Evolutionary conservation across 1,140 invertebrate genomes (phyloP).

Genomic region (Samia ricini): DNA sequence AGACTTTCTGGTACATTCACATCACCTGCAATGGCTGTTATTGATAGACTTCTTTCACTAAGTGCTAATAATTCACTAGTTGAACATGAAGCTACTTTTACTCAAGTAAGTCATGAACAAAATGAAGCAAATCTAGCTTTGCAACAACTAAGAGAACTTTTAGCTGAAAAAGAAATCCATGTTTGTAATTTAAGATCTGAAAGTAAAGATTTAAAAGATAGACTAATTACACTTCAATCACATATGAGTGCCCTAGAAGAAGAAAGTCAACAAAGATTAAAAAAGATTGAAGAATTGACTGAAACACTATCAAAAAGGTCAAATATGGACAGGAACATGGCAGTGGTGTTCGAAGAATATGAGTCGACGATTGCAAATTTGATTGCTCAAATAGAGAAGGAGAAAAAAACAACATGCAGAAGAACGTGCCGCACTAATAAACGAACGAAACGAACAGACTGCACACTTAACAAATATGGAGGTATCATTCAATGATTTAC

Average conservation of each 20-base stretch:
- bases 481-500: conserved; percentile 87
- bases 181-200: conserved; percentile 58
- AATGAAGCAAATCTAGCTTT: conserved; percentile 54
- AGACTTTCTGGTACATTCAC: conserved; percentile 62
- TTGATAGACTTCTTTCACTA: conserved; percentile 65
- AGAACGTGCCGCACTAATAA: conserved; percentile 58
- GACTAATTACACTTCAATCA: conserved; percentile 49
- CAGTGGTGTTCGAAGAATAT: conserved; percentile 82
- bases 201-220: conserved; percentile 58
- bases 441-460: conserved; percentile 82
- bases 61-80: conserved; percentile 50
- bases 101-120: conserved; percentile 34
- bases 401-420: conserved; percentile 69
- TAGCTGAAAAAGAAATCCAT: conserved; percentile 67
- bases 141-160: conserved; percentile 55
- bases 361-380: conserved; percentile 83
- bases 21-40: conserved; percentile 69
- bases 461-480: conserved; percentile 87
- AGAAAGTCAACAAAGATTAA: conserved; percentile 49
- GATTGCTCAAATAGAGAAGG: conserved; percentile 79
- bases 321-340: conserved; percentile 68
- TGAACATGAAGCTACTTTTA: conserved; percentile 40
- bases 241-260: conserved; percentile 56
- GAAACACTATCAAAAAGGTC: conserved; percentile 54
- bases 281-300: conserved; percentile 58